Evolutionary conservation across 2,797 vertebrate species (phyloP), one percentile per base, ranked within the genome.

Genomic region (Syndactyla subalaris): DNA sequence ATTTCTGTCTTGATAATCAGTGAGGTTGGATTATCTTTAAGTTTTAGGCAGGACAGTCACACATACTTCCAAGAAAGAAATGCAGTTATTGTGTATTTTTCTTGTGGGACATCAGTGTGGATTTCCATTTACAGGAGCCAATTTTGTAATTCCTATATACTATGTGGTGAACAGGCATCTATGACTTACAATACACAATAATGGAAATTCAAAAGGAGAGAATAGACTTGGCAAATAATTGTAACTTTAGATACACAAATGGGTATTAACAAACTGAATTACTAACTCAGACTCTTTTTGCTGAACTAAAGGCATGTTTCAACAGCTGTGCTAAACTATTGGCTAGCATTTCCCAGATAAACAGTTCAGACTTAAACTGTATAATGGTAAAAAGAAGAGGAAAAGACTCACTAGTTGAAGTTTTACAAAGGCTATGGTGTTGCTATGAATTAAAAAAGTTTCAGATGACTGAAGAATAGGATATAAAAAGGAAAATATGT

Each of bases 271-370:
- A 49, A 88, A 73, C 43, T 66, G 54, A 92, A 78, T 89, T 81
- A 71, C 55, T 84, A 79, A 68, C 66, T 93, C 46, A 38, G 17
- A 45, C 17, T 83, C 38, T 68, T 62, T 96, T 49, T 48, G 86
- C 57, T 4, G 12, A 96, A 76, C 59, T 93, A 91, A 95, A 89
- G 87, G 71, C 88, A 70, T 91, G 70, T 88, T 97, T 95, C 89
- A 94, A 92, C 81, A 91, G 66, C 85, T 94, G 79, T 83, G 88
- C 59, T 89, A 92, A 96, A 93, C 41, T 66, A 54, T 95, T 93
- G 84, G 66, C 66, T 77, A 83, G 61, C 58, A 75, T 59, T 84
- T 76, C 41, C 30, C 32, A 18, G n/a, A 80, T 54, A 94, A 95
- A 93, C 88, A 89, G 57, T 85, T 95, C 91, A 95, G 89, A 94